Evolutionary conservation across 1,140 invertebrate genomes (phyloP), one percentile per base, ranked within the genome.

Genomic region (Drosophila cardini): DNA sequence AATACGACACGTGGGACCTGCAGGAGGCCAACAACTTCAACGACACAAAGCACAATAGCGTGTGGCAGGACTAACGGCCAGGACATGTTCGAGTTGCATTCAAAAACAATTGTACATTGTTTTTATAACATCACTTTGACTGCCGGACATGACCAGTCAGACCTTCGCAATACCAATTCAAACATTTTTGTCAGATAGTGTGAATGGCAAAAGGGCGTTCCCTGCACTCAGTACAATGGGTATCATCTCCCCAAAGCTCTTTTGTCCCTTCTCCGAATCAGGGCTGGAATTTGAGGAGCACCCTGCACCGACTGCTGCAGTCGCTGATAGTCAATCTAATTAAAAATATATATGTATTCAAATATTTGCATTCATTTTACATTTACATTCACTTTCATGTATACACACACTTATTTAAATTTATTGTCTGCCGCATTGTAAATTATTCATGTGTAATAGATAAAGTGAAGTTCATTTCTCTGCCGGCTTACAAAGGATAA

Each of bases 1-100:
- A 82, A 82, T 87, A 83, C 72, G 72, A 80, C 83, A 80, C 83
- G 63, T 80, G 83, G 76, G 76, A 85, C 82, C 13, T 26, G 64
- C 72, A 69, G 21, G 38, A 32, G 58, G 45, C 48, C 55, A 48
- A 57, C 73, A 61, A 65, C 79, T 52, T 52, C 16, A 57, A 65
- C 57, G 63, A 36, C 21, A 55, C 69, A 76, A 26, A 26, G 42
- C 32, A 67, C 53, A 58, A 67, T 46, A 13, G 36, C 55, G n/a
- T 57, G 63, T 46, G 62, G 62, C 63, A 50, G 21, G 34, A 43
- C 32, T 15, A 18, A 52, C 56, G 56, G 57, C 68, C 81, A 85
- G 78, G 78, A 86, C 76, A 77, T 77, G 83, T 75, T 87, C 57
- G 78, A 87, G 79, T 82, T 87, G 83, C 61, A 67, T 11, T 38